Conservation (phyloP, 2,888 invertebrate species). For the Chalcis sispes region DNA sequence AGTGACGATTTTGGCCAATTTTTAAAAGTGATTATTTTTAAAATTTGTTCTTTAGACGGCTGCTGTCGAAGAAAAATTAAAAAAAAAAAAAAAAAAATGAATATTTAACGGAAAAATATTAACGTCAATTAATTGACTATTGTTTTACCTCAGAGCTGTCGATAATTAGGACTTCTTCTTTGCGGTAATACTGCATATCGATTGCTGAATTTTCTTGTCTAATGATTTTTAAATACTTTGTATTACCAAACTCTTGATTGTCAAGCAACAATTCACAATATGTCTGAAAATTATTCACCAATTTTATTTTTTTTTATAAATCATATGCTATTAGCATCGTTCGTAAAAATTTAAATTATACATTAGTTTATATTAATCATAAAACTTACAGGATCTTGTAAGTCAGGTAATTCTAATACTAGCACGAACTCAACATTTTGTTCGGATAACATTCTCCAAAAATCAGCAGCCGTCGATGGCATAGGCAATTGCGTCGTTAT, state of each 20-base stretch:
- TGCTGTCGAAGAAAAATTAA: conserved; percentile 20
- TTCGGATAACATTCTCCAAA: conserved; percentile 76
- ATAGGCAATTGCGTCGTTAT: conserved; percentile 76
- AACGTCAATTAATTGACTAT: not conserved
- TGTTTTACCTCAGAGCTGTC: conserved; percentile 62
- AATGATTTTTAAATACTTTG: conserved; percentile 64
- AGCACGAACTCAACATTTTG: conserved; percentile 73
- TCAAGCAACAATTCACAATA: conserved; percentile 66
- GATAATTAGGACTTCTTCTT: conserved; percentile 60
- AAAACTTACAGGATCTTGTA: conserved; percentile 69
- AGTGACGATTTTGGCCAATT: conserved; percentile 55
- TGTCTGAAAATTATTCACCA: conserved; percentile 61
- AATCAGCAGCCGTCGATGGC: conserved; percentile 75
- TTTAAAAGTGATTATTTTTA: conserved; percentile 52
- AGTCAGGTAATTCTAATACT: conserved; percentile 73
- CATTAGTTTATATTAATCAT: not conserved
- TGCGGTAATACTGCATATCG: conserved; percentile 56
- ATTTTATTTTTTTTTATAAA: too few relatives aligned
- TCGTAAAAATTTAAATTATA: not conserved
- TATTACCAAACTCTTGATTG: conserved; percentile 62
- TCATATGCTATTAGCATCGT: too few relatives aligned
- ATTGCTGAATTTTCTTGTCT: conserved; percentile 55
- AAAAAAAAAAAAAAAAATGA: not conserved
- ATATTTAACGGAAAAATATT: not conserved
- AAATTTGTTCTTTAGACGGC: conserved; percentile 33